phyloP scores from a whole-genome alignment of 2,113 vertebrate genomes.

The Thymallus thymallus region DNA sequence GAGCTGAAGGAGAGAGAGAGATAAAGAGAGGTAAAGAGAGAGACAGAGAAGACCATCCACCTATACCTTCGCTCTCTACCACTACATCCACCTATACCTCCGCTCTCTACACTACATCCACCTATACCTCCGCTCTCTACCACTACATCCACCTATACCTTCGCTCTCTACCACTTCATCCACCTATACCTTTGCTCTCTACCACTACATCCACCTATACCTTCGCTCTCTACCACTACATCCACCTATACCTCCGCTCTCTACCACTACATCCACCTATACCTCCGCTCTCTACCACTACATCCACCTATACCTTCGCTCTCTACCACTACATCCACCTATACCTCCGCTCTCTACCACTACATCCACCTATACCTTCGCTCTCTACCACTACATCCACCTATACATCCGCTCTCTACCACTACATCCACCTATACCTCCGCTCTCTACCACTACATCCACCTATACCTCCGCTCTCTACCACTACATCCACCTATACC shows the following conservation, averaged over 20 bases:
- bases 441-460: constrained; percentile 50
- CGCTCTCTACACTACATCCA: constrained; percentile 48
- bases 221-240: constrained; percentile 58
- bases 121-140: constrained; percentile 49
- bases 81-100: constrained; percentile 53
- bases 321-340: constrained; percentile 40
- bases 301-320: constrained; percentile 35
- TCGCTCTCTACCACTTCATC: constrained; percentile 52
- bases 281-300: constrained; percentile 59
- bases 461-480: constrained; percentile 49
- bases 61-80: constrained; percentile 49
- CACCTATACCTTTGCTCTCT: constrained; percentile 48
- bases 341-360: constrained; percentile 56
- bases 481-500: constrained; percentile 32
- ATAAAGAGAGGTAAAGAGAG: too few species aligned
- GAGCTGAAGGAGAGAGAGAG: constrained; percentile 68
- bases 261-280: constrained; percentile 30
- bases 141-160: constrained; percentile 34
- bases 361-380: constrained; percentile 33
- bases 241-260: constrained; percentile 42
- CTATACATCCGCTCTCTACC: constrained; percentile 51
- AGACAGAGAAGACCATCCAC: neutral
- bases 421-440: constrained; percentile 33
- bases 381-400: constrained; percentile 45
- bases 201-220: constrained; percentile 21